A percentile compares a stretch with the other conserved stretches of the same genome.
These are phyloP conservation scores for Callorhinus ursinus DNA, from an alignment of 2,113 vertebrate species.

Conservation along the genomic window DNA sequence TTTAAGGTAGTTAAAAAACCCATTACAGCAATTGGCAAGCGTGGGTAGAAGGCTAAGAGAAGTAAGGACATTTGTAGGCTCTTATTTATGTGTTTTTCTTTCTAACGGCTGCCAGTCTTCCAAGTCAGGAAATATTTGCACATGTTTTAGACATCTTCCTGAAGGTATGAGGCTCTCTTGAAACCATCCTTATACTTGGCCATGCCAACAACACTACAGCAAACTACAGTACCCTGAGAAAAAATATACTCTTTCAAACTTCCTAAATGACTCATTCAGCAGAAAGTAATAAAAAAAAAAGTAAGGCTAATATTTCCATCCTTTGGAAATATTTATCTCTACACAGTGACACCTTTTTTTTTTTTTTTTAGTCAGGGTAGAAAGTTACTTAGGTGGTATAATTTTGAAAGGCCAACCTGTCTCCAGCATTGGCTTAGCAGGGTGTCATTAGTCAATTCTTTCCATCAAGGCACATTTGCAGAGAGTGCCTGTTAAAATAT, in stretches of 20 bases:
- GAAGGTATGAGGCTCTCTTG: constrained; percentile 72
- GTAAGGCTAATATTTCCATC: constrained; percentile 72
- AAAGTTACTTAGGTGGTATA: constrained; percentile 69
- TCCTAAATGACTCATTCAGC: constrained; percentile 78
- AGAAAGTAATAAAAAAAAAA: constrained; percentile 71
- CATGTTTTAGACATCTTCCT: constrained; percentile 79
- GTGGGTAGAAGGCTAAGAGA: constrained; percentile 46
- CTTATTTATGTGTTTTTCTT: constrained; percentile 79
- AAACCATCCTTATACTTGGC: constrained; percentile 69
- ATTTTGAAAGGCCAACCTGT: constrained; percentile 69
- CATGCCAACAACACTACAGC: constrained; percentile 71
- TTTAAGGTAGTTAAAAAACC: constrained; percentile 61
- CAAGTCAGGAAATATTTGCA: constrained; percentile 77
- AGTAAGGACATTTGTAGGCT: constrained; percentile 66
- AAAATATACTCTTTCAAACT: constrained; percentile 74
- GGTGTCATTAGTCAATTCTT: constrained; percentile 55
- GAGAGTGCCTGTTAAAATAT: constrained; percentile 21
- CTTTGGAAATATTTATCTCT: constrained; percentile 78
- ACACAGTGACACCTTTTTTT: constrained; percentile 62
- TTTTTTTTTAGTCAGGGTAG: constrained; percentile 51
- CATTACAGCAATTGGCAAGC: constrained; percentile 54
- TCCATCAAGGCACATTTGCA: constrained; percentile 36
- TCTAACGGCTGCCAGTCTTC: constrained; percentile 71
- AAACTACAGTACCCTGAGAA: constrained; percentile 68
- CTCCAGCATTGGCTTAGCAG: constrained; percentile 43